Evolutionary conservation across 2,797 vertebrate genomes (phyloP), one percentile per base, ranked within the genome.

Genomic region (Sebastes nivosus): DNA sequence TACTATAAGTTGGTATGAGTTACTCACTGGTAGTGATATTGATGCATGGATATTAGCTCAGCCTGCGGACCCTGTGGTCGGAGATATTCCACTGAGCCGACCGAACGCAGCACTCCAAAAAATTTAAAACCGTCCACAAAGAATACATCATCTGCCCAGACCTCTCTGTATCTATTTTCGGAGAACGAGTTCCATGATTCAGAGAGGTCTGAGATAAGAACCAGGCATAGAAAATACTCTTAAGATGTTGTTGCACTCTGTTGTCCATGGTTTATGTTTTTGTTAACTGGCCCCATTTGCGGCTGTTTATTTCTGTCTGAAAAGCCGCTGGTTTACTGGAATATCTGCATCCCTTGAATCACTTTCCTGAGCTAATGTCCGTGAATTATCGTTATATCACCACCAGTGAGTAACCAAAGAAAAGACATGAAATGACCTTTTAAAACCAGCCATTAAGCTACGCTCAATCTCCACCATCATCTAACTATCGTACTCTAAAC

Each of bases 81-180:
- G 72, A 84, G 59, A 66, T 83, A 80, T 77, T 22, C 67, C 50
- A 81, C 71, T 52, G 63, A 75, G 71, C 30, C 12, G 46, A 81
- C 55, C 3, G 30, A 79, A 77, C 46, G 76, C 34, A 79, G n/a
- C 36, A 32, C 66, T 79, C 34, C 22, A 75, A 75, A 79, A 67
- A 72, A 74, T 74, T 3, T 65, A 46, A 65, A 79, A 30, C 61
- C n/a, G 10, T 76, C 59, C 38, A 77, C 22, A 68, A 72, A 58
- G 64, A 80, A 82, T 67, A 65, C 36, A 80, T 82, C 65, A 82
- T 78, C 77, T 77, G 42, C 85, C 59, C 25, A 29, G 50, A 80
- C 73, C 66, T 55, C 59, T 82, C 60, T 65, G 16, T 77, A 64
- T 65, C 79, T 81, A 70, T 75, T 83, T 87, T 75, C 66, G 78